Conservation (phyloP, 2,888 invertebrate genomes). For the Leptopilina myrica region DNA sequence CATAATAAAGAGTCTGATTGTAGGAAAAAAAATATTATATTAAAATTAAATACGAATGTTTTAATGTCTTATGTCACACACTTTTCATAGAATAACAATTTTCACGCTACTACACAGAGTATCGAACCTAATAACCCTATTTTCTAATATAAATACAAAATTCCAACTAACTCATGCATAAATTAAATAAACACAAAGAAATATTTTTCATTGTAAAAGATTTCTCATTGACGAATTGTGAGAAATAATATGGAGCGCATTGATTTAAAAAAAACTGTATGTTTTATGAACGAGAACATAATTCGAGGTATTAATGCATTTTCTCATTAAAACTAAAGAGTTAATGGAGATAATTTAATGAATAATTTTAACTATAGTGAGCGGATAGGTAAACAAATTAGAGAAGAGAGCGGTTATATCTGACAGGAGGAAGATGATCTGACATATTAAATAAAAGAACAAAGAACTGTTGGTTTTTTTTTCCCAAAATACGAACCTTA, state of each 20-base stretch:
- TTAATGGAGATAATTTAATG: not conserved
- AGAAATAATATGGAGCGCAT: not conserved
- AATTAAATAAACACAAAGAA: too few species aligned
- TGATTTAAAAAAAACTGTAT: not conserved
- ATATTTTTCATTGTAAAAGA: too few species aligned
- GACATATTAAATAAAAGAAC: constrained; percentile 21
- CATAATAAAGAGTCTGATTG: too few species aligned
- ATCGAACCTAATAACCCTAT: too few species aligned
- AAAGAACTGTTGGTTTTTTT: constrained; percentile 18
- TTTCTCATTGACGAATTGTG: too few species aligned
- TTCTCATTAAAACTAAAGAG: not conserved
- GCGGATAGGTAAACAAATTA: constrained; percentile 3
- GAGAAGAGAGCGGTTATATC: constrained; percentile 3
- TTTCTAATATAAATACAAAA: too few species aligned
- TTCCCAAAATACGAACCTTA: not conserved
- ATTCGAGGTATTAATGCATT: not conserved
- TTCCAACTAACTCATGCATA: too few species aligned
- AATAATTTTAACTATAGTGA: constrained; percentile 26
- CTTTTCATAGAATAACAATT: too few species aligned
- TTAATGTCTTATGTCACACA: too few species aligned
- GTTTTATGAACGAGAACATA: not conserved
- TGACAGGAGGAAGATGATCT: constrained; percentile 9
- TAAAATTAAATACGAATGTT: too few species aligned
- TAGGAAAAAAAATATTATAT: too few species aligned
- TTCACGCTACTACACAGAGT: too few species aligned